Percentiles rank a stretch among this genome's conserved stretches.
These are phyloP conservation scores for Serranus cabrilla DNA, from an alignment of 2,797 vertebrate genomes.

Conservation along the genomic window DNA sequence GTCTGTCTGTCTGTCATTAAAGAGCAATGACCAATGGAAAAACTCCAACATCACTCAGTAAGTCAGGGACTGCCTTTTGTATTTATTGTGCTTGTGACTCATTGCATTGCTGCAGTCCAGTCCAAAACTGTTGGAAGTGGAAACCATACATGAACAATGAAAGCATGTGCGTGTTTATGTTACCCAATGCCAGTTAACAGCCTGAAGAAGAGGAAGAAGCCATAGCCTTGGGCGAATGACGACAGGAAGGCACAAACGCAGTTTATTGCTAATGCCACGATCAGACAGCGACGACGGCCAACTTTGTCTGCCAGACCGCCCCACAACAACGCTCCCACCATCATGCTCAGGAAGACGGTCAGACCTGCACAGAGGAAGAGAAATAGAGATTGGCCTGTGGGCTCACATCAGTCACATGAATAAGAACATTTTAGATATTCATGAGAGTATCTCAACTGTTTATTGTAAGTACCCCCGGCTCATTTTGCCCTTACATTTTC, in stretches of 20 bases:
- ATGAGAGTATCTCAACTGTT: background rate
- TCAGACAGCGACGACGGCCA: conserved; percentile 92
- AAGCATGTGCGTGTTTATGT: background rate
- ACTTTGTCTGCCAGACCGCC: conserved; percentile 95
- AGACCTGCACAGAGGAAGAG: conserved; percentile 83
- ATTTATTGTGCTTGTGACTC: background rate
- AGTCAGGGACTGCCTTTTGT: background rate
- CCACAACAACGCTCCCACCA: conserved; percentile 94
- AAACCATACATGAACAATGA: background rate
- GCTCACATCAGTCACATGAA: background rate
- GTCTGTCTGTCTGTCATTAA: background rate
- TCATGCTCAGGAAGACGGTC: conserved; percentile 97
- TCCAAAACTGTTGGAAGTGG: background rate
- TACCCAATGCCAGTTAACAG: conserved; percentile 96
- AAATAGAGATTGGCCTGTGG: background rate
- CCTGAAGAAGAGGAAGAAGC: conserved; percentile 97
- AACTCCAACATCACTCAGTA: background rate
- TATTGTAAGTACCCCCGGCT: conserved; percentile 17
- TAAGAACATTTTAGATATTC: background rate
- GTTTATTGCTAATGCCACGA: conserved; percentile 91
- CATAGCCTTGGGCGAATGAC: conserved; percentile 94
- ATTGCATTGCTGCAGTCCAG: background rate
- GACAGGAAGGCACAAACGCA: conserved; percentile 93
- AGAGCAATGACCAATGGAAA: background rate
- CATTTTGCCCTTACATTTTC: conserved; percentile 2